Percentiles rank a stretch among this genome's conserved stretches.
Evolutionary conservation across 1,140 invertebrate genomes (phyloP).

Genomic region (Leucophenga varia): DNA sequence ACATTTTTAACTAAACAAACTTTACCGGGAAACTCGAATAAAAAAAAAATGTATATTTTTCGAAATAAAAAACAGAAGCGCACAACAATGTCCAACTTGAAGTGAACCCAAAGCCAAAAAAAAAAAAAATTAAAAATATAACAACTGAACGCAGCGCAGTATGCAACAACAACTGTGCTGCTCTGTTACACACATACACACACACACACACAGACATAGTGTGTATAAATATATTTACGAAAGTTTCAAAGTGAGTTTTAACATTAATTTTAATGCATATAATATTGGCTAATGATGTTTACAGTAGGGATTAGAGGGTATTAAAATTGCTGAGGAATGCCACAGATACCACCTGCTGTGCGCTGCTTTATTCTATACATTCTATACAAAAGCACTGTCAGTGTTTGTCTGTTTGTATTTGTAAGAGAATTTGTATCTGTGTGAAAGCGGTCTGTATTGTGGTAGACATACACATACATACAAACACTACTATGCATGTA

Average conservation of each 20-base stretch:
- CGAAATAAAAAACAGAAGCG: conserved; percentile 4
- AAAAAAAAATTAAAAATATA: neutral
- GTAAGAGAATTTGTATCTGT: neutral
- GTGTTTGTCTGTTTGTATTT: no score
- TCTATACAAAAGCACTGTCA: no score
- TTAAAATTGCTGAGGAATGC: conserved; percentile 50
- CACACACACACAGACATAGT: neutral
- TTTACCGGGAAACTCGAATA: no score
- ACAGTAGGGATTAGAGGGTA: conserved; percentile 52
- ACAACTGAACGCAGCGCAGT: neutral
- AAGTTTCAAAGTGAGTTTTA: conserved; percentile 20
- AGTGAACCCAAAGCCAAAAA: no score
- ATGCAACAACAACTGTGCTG: no score
- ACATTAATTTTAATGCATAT: conserved; percentile 57
- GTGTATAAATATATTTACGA: no score
- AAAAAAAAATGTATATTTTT: conserved; percentile 33
- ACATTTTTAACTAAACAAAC: conserved; percentile 44
- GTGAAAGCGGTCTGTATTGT: no score
- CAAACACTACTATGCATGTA: no score
- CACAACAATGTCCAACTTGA: no score
- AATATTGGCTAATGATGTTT: conserved; percentile 58
- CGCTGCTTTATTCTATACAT: no score
- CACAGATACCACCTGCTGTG: conserved; percentile 41
- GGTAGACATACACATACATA: no score
- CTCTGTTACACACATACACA: neutral